These are phyloP conservation scores for Epicampocera succincta DNA, from an alignment of 2,888 invertebrate species.

Conservation along the genomic window DNA sequence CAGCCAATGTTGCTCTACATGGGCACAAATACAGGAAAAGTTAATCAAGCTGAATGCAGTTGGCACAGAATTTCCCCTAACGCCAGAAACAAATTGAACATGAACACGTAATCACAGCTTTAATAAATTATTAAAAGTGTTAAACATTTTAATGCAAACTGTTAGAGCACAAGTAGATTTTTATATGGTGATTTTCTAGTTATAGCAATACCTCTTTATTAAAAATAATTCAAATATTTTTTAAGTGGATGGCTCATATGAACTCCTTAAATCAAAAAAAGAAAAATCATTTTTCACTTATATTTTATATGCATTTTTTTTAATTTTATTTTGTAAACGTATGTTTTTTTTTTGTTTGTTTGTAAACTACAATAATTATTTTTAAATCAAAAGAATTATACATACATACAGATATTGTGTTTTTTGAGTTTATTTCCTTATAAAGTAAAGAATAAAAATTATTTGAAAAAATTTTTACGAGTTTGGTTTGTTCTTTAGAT, in stretches of 20 bases:
- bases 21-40: slow-evolving; percentile 83
- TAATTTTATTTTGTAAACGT: slow-evolving; percentile 59
- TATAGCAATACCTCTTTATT: too few species aligned
- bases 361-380: slow-evolving; percentile 64
- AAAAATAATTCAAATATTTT: too few species aligned
- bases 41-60: slow-evolving; percentile 83
- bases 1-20: slow-evolving; percentile 83
- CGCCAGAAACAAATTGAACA: slow-evolving; percentile 28
- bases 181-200: too few species aligned
- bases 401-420: slow-evolving; percentile 24
- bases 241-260: too few species aligned
- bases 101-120: not conserved
- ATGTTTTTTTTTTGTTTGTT: slow-evolving; percentile 38
- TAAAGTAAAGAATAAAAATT: slow-evolving; percentile 52
- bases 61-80: slow-evolving; percentile 81
- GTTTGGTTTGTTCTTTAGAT: slow-evolving; percentile 9
- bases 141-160: not conserved
- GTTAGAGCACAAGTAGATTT: not conserved
- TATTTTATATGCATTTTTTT: slow-evolving; percentile 49
- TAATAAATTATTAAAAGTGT: slow-evolving; percentile 1
- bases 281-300: slow-evolving; percentile 3
- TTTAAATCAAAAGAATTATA: slow-evolving; percentile 48
- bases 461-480: slow-evolving; percentile 35
- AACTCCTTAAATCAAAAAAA: too few species aligned
- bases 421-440: slow-evolving; percentile 47